Percentiles rank a stretch among this genome's conserved stretches.
Evolutionary conservation across 1,140 invertebrate species (phyloP).

Genomic region (Zaprionus lachaisei): DNA sequence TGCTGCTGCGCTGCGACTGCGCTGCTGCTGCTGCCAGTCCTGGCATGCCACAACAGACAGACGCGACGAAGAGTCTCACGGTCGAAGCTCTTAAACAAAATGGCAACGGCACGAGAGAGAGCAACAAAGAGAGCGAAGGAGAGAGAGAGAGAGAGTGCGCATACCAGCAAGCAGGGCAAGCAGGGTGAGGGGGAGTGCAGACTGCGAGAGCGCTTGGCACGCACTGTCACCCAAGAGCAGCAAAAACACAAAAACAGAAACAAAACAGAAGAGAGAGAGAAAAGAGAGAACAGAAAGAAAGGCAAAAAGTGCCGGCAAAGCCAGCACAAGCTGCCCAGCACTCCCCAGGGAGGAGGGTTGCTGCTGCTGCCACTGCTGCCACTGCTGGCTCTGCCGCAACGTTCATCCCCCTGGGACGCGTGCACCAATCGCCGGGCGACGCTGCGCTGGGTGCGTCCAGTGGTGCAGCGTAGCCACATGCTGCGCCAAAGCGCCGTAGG

Average conservation of each 20-base stretch:
- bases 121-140: constrained; percentile 4
- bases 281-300: background rate
- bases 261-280: constrained; percentile 1
- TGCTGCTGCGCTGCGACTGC: too few species aligned
- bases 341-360: constrained; percentile 69
- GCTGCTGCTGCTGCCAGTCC: background rate
- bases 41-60: constrained; percentile 53
- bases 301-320: constrained; percentile 29
- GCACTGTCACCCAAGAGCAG: constrained; percentile 53
- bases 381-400: constrained; percentile 26
- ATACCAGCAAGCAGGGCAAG: background rate
- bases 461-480: constrained; percentile 47
- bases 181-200: constrained; percentile 9
- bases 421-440: constrained; percentile 68
- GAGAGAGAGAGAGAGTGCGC: constrained; percentile 11
- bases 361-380: constrained; percentile 7
- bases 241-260: constrained; percentile 21
- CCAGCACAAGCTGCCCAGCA: constrained; percentile 5
- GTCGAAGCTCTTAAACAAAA: constrained; percentile 74
- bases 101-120: constrained; percentile 29
- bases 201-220: constrained; percentile 1
- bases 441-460: constrained; percentile 55
- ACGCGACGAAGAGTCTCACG: constrained; percentile 15
- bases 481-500: constrained; percentile 65
- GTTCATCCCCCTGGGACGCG: constrained; percentile 64